Percentiles rank a stretch among this genome's conserved stretches.
These are phyloP conservation scores for Meiosimyza decipiens DNA, from an alignment of 2,888 invertebrate species.

Conservation along the genomic window DNA sequence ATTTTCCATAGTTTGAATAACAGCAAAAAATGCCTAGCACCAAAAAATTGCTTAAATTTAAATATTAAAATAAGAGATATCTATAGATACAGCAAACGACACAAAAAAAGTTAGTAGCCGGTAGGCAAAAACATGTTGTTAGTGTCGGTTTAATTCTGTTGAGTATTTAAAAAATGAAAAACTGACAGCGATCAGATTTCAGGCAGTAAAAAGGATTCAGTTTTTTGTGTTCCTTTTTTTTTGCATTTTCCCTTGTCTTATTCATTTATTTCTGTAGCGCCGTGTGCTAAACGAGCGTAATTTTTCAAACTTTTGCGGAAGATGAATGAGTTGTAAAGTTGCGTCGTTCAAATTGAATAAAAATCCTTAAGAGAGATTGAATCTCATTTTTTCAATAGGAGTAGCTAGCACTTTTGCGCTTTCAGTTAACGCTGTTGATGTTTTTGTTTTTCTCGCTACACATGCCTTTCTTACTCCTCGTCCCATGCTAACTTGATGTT, in stretches of 20 bases:
- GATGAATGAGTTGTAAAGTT: neutral
- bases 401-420: neutral
- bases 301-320: slow-evolving; percentile 18
- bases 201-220: neutral
- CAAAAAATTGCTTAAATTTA: no score
- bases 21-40: no score
- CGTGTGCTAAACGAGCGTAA: slow-evolving; percentile 1
- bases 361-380: slow-evolving; percentile 1
- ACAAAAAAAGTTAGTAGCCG: no score
- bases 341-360: slow-evolving; percentile 11
- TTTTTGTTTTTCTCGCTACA: neutral
- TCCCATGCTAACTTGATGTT: neutral
- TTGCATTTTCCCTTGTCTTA: no score
- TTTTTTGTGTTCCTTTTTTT: no score
- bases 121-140: neutral
- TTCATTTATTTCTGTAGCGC: neutral
- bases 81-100: no score
- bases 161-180: neutral
- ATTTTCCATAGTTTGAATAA: no score
- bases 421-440: neutral
- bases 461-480: neutral
- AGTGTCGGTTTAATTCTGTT: neutral
- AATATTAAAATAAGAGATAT: no score
- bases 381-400: neutral
- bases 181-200: slow-evolving; percentile 2